Base-by-base conservation (phyloP, 2,888 invertebrate genomes). In the Napeogenes inachia region DNA sequence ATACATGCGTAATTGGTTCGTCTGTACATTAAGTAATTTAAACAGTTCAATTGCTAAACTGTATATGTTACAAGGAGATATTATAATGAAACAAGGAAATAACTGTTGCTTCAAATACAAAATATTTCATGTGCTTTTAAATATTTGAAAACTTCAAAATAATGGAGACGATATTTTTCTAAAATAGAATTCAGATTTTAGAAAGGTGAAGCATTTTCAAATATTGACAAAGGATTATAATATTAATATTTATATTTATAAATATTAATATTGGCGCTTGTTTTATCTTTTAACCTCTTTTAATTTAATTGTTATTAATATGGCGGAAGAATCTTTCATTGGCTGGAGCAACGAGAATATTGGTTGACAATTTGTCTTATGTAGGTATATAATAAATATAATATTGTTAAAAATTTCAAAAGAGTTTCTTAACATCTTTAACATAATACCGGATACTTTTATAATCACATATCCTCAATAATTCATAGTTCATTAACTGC, bases 11-110 rank as follows among this genome's bases (percentile, higher is more conserved):
- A 30, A 30, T 50, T 30, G 21, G 50, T 50, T 4, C 50, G 12
- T 50, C 50, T 50, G 50, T 30, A 50, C 13, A 13, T 47, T n/a
- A 50, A 50, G 50, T 50, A 50, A 50, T 50, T 50, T 50, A 50
- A 50, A 50, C 50, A 50, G 50, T 50, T 50, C 30, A 50, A 50
- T 50, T 50, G 50, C 50, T 50, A 50, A 50, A 50, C 50, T 50
- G 59, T 65, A 65, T 68, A 63, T 64, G 59, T 68, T 67, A 65
- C 68, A 68, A 66, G 64, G 66, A 67, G 66, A 68, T 64, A 64
- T 45, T 63, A 59, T 66, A 63, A 38, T 58, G 64, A 66, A 68
- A 66, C n/a, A 57, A 59, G 64, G 68, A 68, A 66, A 66, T 63
- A 60, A 59, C 10, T 50, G 3, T 50, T 50, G 50, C 50, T 30